A percentile compares a stretch with the other conserved stretches of the same genome.
Conservation (phyloP, 2,888 invertebrate species). For the Ephialtes manifestator region DNA sequence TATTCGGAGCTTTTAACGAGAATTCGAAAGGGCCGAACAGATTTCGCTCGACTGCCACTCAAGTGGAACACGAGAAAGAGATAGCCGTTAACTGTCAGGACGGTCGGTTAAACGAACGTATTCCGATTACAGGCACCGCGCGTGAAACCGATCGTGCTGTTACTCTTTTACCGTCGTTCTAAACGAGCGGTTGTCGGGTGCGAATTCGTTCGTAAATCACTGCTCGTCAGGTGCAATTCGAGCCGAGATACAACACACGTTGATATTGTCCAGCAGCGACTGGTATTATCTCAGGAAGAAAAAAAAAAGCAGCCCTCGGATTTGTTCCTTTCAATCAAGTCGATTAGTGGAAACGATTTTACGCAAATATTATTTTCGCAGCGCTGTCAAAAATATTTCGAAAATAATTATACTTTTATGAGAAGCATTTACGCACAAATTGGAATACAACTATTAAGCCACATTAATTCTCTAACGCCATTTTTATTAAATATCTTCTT, state of each 20-base stretch:
- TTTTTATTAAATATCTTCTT: too few relatives aligned
- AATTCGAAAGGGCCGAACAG: background rate
- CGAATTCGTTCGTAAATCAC: slow-evolving; percentile 19
- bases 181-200: background rate
- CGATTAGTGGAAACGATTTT: background rate
- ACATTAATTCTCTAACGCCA: too few relatives aligned
- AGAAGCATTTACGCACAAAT: background rate
- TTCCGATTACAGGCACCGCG: slow-evolving; percentile 31
- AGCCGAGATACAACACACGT: background rate
- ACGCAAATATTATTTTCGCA: background rate
- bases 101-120: slow-evolving; percentile 7
- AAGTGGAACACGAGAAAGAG: slow-evolving; percentile 5
- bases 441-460: too few relatives aligned
- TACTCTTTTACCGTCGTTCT: slow-evolving; percentile 2
- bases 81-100: slow-evolving; percentile 11
- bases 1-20: too few relatives aligned
- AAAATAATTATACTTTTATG: background rate
- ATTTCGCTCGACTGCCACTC: background rate
- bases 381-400: background rate
- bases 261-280: background rate
- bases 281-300: background rate
- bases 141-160: slow-evolving; percentile 38
- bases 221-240: background rate
- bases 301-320: background rate
- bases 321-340: slow-evolving; percentile 8